Base-by-base conservation (phyloP, 2,888 invertebrate species). In the Baronia brevicornis region DNA sequence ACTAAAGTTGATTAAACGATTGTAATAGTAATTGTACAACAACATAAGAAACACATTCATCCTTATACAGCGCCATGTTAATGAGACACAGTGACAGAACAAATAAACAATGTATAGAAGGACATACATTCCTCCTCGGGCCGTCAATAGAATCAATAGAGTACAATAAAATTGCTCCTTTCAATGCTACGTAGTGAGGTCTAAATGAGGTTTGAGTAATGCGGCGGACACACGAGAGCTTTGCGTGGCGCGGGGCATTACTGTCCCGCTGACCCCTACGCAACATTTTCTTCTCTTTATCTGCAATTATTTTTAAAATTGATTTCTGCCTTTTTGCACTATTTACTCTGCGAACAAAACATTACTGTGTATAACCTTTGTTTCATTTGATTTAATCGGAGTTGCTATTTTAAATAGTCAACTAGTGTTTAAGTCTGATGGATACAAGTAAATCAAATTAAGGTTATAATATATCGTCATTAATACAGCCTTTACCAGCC, bases 171-270 rank as follows among this genome's bases (percentile, higher is more conserved):
- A 78, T 75, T 60, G 66, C 62, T 69, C 64, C 73, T 67, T 72
- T 74, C 74, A 78, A 78, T 77, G 75, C 75, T 57, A 56, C 62
- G 64, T 69, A 70, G 79, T 77, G 77, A 74, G 66, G 56, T 71
- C 70, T 75, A 82, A 84, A 84, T 80, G 84, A 84, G 79, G 69
- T 66, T 71, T 80, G 82, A 84, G 75, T 84, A 77, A 84, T 82
- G 80, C 63, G 50, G 48, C 45, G 53, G 40, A 48, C 60, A 69
- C 79, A 82, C 80, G 80, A 74, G 71, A 55, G 62, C 53, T 46
- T 77, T 52, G 77, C 79, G 79, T 78, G 77, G 77, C 47, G 53
- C 51, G 36, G 48, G 26, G 41, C 48, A 51, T 53, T 54, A 50
- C 63, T 62, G 54, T 60, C 46, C 46, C 42, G 45, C 20, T 38